Conservation (phyloP, 2,113 vertebrate species). For the Brevimyrus niger region DNA sequence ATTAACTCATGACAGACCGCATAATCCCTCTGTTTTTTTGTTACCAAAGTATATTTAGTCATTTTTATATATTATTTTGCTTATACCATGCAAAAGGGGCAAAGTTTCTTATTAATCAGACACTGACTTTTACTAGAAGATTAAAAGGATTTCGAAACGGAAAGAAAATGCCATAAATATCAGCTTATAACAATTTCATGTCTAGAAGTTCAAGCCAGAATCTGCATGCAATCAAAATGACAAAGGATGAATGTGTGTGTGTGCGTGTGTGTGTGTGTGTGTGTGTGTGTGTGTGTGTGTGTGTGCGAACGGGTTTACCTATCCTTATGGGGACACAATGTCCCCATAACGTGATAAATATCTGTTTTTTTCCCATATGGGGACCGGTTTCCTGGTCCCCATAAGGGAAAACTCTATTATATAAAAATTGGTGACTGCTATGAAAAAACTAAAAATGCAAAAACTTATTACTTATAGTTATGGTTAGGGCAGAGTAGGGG, state of each 20-base stretch:
- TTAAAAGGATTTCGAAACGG: slow-evolving; percentile 3
- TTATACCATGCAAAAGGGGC: not conserved
- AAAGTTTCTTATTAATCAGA: slow-evolving; percentile 1
- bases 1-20: not conserved
- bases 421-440: too few species aligned
- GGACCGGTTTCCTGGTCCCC: too few species aligned
- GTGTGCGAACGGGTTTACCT: too few species aligned
- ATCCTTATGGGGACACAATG: too few species aligned
- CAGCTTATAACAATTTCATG: not conserved
- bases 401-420: too few species aligned
- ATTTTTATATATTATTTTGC: not conserved
- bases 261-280: not conserved
- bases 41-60: not conserved
- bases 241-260: not conserved
- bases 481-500: too few species aligned
- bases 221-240: not conserved
- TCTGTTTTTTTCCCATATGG: too few species aligned
- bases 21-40: not conserved
- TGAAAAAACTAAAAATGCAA: too few species aligned
- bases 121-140: slow-evolving; percentile 6
- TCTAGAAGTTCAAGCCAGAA: not conserved
- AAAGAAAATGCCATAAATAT: not conserved
- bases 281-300: not conserved
- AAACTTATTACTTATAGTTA: too few species aligned
- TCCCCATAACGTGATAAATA: too few species aligned